Evolutionary conservation across 2,113 vertebrate species (phyloP).

Genomic region (Phyllostomus hastatus): DNA sequence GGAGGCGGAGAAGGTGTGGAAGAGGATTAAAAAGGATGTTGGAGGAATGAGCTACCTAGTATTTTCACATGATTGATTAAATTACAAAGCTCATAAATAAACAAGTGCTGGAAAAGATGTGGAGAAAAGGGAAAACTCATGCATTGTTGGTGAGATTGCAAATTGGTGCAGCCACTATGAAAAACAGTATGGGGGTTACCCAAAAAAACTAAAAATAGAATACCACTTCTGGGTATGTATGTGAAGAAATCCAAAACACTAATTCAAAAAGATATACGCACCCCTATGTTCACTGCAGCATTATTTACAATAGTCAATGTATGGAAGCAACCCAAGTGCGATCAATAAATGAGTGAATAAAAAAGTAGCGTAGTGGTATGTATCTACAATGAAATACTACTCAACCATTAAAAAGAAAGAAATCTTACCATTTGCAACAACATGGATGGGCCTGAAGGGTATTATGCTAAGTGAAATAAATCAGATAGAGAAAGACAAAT

Average conservation of each 20-base stretch:
- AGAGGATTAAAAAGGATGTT: neutral
- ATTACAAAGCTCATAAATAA: neutral
- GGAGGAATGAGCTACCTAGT: neutral
- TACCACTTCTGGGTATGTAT: neutral
- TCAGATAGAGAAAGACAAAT: too few relatives aligned
- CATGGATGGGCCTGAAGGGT: too few relatives aligned
- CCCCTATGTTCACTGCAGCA: too few relatives aligned
- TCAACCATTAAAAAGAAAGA: too few relatives aligned
- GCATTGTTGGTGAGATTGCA: neutral
- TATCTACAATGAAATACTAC: too few relatives aligned
- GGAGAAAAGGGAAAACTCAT: too few relatives aligned
- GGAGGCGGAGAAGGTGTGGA: neutral
- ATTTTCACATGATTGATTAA: conserved; percentile 23
- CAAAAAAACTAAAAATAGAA: neutral
- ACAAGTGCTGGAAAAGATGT: neutral
- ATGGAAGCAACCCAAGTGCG: neutral
- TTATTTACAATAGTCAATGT: too few relatives aligned
- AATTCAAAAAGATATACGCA: neutral
- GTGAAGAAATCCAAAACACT: neutral
- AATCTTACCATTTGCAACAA: too few relatives aligned
- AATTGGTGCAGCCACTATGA: neutral
- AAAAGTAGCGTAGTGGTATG: too few relatives aligned
- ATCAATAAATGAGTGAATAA: too few relatives aligned
- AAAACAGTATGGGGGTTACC: neutral
- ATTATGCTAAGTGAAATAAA: too few relatives aligned